phyloP scores from a whole-genome alignment of 2,888 invertebrate species.

The Microctonus brassicae region DNA sequence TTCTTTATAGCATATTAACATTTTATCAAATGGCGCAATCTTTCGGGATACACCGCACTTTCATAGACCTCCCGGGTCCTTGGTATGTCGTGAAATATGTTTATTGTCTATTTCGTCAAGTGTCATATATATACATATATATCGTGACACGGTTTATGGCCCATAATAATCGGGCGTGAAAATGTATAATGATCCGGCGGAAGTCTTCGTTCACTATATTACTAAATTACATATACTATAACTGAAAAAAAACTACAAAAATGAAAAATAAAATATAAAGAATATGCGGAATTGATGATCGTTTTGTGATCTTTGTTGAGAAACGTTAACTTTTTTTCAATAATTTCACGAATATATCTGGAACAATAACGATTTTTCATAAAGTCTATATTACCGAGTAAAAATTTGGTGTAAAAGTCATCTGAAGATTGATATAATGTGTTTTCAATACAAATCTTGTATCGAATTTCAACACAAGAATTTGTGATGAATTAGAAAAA shows the following conservation, averaged over 20 bases:
- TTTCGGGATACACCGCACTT: slow-evolving; percentile 20
- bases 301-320: too few relatives aligned
- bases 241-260: slow-evolving; percentile 10
- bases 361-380: too few relatives aligned
- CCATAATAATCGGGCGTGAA: slow-evolving; percentile 4
- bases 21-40: slow-evolving; percentile 31
- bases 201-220: slow-evolving; percentile 15
- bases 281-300: too few relatives aligned
- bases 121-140: neutral
- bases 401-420: too few relatives aligned
- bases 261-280: neutral
- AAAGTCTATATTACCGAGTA: too few relatives aligned
- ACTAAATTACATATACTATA: neutral
- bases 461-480: too few relatives aligned
- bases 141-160: neutral
- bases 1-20: slow-evolving; percentile 34
- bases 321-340: too few relatives aligned
- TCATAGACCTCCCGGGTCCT: slow-evolving; percentile 28
- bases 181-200: slow-evolving; percentile 10
- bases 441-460: too few relatives aligned
- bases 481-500: too few relatives aligned
- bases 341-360: too few relatives aligned
- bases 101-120: slow-evolving; percentile 14
- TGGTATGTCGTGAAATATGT: slow-evolving; percentile 5
- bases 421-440: too few relatives aligned